Percentiles rank a stretch among this genome's conserved stretches.
phyloP scores from a whole-genome alignment of 2,113 vertebrate genomes.

The Labrus mixtus region DNA sequence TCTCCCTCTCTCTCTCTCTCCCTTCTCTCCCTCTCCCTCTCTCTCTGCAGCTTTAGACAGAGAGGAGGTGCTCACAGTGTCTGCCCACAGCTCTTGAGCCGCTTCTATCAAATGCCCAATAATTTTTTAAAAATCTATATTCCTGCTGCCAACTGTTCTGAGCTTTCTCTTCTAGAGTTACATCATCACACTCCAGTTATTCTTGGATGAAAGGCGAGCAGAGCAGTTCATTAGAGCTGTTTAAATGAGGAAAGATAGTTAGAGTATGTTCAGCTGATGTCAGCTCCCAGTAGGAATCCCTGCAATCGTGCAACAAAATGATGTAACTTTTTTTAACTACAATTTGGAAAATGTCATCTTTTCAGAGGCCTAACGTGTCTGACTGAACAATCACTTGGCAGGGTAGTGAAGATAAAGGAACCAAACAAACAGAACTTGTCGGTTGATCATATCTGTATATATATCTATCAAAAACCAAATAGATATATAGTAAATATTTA shows the following conservation, averaged over 20 bases:
- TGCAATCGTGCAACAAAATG: slow-evolving; percentile 58
- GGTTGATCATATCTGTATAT: no score
- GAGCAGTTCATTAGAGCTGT: slow-evolving; percentile 53
- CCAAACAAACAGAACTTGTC: neutral
- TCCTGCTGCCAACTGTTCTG: slow-evolving; percentile 18
- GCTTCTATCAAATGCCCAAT: slow-evolving; percentile 41
- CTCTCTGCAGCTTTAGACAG: slow-evolving; percentile 11
- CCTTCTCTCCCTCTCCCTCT: neutral
- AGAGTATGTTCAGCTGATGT: slow-evolving; percentile 59
- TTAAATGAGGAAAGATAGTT: slow-evolving; percentile 38
- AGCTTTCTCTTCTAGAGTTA: slow-evolving; percentile 51
- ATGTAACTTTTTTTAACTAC: slow-evolving; percentile 52
- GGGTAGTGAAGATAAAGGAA: neutral
- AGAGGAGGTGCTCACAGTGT: neutral
- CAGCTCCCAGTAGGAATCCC: slow-evolving; percentile 48
- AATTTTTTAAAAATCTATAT: slow-evolving; percentile 51
- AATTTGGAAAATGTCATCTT: slow-evolving; percentile 39
- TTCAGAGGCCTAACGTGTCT: slow-evolving; percentile 5
- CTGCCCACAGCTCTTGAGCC: slow-evolving; percentile 14
- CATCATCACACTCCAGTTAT: slow-evolving; percentile 31
- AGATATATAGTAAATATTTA: no score
- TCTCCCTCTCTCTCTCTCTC: neutral
- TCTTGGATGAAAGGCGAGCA: slow-evolving; percentile 54
- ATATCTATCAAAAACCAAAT: no score
- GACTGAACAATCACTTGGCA: slow-evolving; percentile 2